Conservation (phyloP, 1,140 invertebrate species). For the Rhagoletis pomonella region DNA sequence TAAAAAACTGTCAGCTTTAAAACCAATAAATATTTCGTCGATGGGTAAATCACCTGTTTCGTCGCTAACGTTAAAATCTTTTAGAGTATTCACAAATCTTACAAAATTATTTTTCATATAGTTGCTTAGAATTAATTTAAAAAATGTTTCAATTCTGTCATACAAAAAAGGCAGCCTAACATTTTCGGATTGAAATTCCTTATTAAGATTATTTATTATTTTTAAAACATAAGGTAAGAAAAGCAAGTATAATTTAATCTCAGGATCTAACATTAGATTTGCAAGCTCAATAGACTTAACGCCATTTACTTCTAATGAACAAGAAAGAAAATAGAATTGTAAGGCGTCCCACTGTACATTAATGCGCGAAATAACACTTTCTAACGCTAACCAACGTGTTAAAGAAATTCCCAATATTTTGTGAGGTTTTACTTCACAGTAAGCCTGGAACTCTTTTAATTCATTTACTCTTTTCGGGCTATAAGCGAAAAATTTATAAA, state of each 20-base stretch:
- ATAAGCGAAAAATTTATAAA: no score
- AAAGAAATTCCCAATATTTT: no score
- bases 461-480: no score
- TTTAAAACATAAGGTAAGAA: constrained; percentile 54
- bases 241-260: constrained; percentile 13
- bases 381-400: constrained; percentile 53
- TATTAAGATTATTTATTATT: constrained; percentile 55
- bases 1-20: no score
- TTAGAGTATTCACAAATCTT: constrained; percentile 10
- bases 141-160: constrained; percentile 1
- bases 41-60: constrained; percentile 15
- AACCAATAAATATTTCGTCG: constrained; percentile 52
- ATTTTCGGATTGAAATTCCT: constrained; percentile 53
- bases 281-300: constrained; percentile 15
- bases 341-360: constrained; percentile 51
- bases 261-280: background rate
- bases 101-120: constrained; percentile 34
- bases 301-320: constrained; percentile 46
- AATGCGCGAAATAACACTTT: constrained; percentile 56
- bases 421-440: no score
- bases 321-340: constrained; percentile 48
- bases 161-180: constrained; percentile 41
- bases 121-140: constrained; percentile 53
- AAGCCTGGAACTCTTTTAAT: no score
- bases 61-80: background rate